phyloP scores from a whole-genome alignment of 1,140 invertebrate species.

The Drosophila arawakana region DNA sequence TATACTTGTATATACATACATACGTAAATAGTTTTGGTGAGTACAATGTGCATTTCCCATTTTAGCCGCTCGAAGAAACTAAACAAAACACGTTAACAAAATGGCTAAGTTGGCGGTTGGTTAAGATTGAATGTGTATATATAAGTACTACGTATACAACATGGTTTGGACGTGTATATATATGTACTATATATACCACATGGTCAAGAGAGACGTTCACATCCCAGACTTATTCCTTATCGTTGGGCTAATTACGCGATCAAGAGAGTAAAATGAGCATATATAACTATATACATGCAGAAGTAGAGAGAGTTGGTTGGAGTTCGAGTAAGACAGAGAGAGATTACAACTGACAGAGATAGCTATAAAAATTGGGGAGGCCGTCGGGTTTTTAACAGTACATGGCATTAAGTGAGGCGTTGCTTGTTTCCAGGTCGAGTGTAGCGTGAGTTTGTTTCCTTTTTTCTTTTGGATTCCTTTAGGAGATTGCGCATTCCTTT shows the following conservation, averaged over 20 bases:
- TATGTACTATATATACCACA: slow-evolving; percentile 10
- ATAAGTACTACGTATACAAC: slow-evolving; percentile 6
- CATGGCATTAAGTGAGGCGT: slow-evolving; percentile 63
- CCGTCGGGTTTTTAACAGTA: slow-evolving; percentile 53
- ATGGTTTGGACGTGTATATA: neutral
- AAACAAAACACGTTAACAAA: slow-evolving; percentile 38
- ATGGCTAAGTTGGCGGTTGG: slow-evolving; percentile 12
- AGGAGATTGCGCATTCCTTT: slow-evolving; percentile 92
- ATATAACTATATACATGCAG: slow-evolving; percentile 27
- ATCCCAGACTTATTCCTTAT: slow-evolving; percentile 36
- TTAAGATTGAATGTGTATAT: slow-evolving; percentile 12
- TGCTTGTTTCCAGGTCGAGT: slow-evolving; percentile 41
- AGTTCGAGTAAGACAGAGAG: neutral
- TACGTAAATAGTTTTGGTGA: slow-evolving; percentile 8
- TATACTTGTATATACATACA: neutral
- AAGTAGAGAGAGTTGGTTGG: slow-evolving; percentile 3
- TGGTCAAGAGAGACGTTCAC: slow-evolving; percentile 1
- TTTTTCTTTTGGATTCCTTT: slow-evolving; percentile 18
- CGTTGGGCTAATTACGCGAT: slow-evolving; percentile 49
- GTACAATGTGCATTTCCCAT: neutral
- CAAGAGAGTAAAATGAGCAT: slow-evolving; percentile 19
- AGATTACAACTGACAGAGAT: slow-evolving; percentile 28
- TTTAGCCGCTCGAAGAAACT: slow-evolving; percentile 18
- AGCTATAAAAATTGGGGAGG: slow-evolving; percentile 21
- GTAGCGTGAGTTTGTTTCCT: slow-evolving; percentile 10